These are phyloP conservation scores for Torymus aiolomorphi DNA, from an alignment of 2,888 invertebrate species.

Conservation along the genomic window DNA sequence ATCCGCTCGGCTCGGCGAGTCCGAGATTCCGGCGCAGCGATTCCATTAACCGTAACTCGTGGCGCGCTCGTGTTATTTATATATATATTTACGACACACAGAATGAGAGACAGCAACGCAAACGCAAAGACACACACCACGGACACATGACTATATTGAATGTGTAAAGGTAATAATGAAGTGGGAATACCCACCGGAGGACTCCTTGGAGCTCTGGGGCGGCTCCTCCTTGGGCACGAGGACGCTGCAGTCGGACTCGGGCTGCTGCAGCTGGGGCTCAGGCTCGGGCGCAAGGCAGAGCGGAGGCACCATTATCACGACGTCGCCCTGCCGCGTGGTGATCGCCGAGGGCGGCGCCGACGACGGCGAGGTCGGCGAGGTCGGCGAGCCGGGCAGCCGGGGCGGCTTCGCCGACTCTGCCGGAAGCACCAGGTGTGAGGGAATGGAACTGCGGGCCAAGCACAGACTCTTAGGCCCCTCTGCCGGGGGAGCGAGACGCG, in stretches of 20 bases:
- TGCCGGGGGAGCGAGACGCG: background rate
- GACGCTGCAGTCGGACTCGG: slow-evolving; percentile 46
- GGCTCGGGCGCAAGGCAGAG: slow-evolving; percentile 67
- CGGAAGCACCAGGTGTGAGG: slow-evolving; percentile 67
- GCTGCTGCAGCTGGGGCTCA: slow-evolving; percentile 56
- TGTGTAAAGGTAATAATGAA: too few species aligned
- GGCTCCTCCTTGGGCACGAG: slow-evolving; percentile 31
- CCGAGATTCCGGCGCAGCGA: background rate
- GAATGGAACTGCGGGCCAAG: slow-evolving; percentile 64
- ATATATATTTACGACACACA: too few species aligned
- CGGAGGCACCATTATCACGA: slow-evolving; percentile 78
- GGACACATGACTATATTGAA: background rate
- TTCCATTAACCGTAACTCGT: too few species aligned
- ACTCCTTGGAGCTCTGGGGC: slow-evolving; percentile 62
- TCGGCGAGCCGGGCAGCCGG: slow-evolving; percentile 53
- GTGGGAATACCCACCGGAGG: slow-evolving; percentile 62
- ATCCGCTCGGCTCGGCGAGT: background rate
- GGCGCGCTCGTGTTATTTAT: too few species aligned
- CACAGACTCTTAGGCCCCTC: background rate
- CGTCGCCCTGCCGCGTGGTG: slow-evolving; percentile 75
- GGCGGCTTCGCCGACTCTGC: slow-evolving; percentile 61
- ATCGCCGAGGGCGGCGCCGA: slow-evolving; percentile 56
- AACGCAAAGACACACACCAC: background rate
- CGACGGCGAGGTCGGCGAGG: slow-evolving; percentile 33
- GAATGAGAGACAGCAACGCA: background rate